Conservation (phyloP, 2,888 invertebrate species). For the Dexiosoma caninum region DNA sequence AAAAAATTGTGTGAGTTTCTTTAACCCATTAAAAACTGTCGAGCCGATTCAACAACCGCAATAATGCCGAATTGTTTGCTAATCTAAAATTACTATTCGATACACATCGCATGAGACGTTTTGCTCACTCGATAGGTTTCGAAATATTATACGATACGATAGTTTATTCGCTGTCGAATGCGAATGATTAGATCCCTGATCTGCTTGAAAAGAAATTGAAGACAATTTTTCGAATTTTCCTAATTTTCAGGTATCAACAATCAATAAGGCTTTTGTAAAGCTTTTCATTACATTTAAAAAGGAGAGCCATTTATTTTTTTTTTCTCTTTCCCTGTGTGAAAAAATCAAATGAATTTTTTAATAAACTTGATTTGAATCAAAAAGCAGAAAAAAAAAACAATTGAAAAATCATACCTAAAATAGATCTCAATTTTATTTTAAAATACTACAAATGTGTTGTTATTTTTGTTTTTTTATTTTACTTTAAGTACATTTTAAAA, state of each 20-base stretch:
- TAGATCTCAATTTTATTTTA: conserved; percentile 61
- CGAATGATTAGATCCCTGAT: no score
- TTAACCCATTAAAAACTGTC: no score
- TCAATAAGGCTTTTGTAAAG: conserved; percentile 43
- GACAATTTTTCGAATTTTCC: background rate
- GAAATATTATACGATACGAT: no score
- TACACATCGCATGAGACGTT: no score
- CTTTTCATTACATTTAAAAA: background rate
- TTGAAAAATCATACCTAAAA: conserved; percentile 47
- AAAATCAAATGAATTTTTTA: background rate
- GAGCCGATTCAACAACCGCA: no score
- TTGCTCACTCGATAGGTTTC: no score
- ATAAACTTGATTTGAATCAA: background rate
- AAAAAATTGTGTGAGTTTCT: no score
- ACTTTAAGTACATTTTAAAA: conserved; percentile 8
- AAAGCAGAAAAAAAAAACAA: background rate
- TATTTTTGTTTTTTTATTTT: conserved; percentile 30
- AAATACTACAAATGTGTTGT: no score
- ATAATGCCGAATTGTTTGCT: no score
- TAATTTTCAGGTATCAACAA: background rate
- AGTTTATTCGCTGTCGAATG: no score
- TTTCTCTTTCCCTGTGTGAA: background rate
- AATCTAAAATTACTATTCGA: no score
- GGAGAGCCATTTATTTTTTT: conserved; percentile 1
- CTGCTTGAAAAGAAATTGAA: no score